Percentiles rank a stretch among this genome's conserved stretches.
Conservation (phyloP, 2,113 vertebrate species). For the Festucalex cinctus region DNA sequence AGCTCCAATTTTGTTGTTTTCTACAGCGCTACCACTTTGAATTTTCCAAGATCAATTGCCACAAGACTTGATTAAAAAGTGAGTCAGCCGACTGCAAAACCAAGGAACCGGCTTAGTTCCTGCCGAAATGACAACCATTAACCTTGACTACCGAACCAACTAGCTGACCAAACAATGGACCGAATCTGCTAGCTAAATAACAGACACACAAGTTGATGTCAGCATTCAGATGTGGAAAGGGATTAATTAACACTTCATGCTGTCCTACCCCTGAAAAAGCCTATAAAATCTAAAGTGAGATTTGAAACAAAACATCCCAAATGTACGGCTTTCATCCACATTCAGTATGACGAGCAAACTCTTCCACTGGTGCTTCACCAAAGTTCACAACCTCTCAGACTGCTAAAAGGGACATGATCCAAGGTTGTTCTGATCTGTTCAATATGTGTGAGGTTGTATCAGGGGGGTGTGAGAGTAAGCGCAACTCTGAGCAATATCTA, state of each 20-base stretch:
- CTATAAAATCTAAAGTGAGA: neutral
- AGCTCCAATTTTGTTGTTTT: neutral
- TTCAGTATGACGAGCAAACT: neutral
- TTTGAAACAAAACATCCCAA: neutral
- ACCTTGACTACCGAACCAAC: neutral
- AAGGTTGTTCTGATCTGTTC: neutral
- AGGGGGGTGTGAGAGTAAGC: neutral
- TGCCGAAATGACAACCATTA: neutral
- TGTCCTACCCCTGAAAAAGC: too few species aligned
- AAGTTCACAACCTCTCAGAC: neutral
- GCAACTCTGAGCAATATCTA: constrained; percentile 7
- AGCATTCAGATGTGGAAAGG: too few species aligned
- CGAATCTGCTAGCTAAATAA: neutral
- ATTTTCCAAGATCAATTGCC: neutral
- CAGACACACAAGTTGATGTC: neutral
- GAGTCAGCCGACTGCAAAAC: neutral
- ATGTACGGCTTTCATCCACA: neutral
- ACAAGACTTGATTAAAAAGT: neutral
- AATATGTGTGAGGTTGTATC: neutral
- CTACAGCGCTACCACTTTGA: neutral
- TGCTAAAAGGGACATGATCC: neutral
- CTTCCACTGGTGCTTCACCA: neutral
- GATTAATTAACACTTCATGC: too few species aligned
- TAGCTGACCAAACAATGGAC: neutral
- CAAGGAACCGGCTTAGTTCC: neutral